Conservation (phyloP, 1,140 invertebrate species). For the Holcopasites calliopsidis region DNA sequence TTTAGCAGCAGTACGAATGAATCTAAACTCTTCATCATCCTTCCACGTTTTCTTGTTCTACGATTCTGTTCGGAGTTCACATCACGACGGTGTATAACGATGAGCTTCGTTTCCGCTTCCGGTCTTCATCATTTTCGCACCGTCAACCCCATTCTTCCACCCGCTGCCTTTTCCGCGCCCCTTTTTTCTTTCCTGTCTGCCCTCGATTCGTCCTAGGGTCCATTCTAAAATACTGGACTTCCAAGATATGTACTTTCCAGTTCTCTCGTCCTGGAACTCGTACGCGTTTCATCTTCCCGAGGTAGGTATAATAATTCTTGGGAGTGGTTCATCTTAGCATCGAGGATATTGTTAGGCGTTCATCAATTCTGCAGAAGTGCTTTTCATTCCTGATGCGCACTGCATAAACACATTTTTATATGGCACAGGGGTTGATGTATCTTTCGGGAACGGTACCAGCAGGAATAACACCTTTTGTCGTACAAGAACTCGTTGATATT, state of each 20-base stretch:
- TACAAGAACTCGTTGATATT: constrained; percentile 73
- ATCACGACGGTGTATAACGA: constrained; percentile 62
- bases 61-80: constrained; percentile 39
- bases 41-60: not conserved
- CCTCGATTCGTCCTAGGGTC: constrained; percentile 1
- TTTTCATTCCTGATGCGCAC: constrained; percentile 62
- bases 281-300: not conserved
- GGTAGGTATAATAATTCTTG: not conserved
- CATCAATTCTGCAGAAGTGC: constrained; percentile 29
- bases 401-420: constrained; percentile 78
- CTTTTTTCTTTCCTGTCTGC: not conserved
- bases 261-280: not conserved
- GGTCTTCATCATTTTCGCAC: constrained; percentile 70
- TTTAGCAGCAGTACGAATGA: too few relatives aligned
- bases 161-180: not conserved
- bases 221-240: not conserved
- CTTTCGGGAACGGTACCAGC: constrained; percentile 55
- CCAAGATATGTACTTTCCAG: not conserved
- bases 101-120: constrained; percentile 71
- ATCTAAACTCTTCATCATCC: not conserved
- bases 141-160: constrained; percentile 71
- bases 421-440: constrained; percentile 75
- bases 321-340: not conserved
- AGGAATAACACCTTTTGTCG: constrained; percentile 71
- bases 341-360: not conserved